Conservation (phyloP, 2,113 vertebrate genomes). For the Myodes glareolus region DNA sequence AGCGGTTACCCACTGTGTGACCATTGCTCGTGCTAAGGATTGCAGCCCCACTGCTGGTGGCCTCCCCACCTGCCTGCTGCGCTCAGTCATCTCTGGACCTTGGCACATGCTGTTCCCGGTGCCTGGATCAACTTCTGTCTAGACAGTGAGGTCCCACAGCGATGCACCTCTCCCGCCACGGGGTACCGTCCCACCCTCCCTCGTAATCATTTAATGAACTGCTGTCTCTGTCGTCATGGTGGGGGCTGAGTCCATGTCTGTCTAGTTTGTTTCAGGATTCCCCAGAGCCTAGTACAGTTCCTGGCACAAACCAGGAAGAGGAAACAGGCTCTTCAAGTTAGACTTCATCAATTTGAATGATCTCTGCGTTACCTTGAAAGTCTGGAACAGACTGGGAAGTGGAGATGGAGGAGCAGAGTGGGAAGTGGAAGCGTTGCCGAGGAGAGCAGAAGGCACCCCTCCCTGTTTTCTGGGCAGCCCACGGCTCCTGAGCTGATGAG, state of each 20-base stretch:
- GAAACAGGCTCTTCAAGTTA: constrained; percentile 50
- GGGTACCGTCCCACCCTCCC: not conserved
- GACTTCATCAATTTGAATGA: constrained; percentile 7
- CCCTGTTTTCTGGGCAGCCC: constrained; percentile 42
- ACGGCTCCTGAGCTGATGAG: constrained; percentile 45
- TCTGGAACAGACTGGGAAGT: constrained; percentile 16
- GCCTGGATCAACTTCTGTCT: constrained; percentile 2
- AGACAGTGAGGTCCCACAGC: not conserved
- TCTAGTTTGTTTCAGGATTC: constrained; percentile 40
- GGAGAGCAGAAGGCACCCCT: not conserved
- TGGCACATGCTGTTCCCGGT: not conserved
- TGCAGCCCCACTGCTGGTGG: not conserved
- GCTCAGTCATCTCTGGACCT: not conserved
- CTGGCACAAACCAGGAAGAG: constrained; percentile 47
- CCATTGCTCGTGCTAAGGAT: not conserved
- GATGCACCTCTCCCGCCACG: not conserved
- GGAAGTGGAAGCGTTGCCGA: not conserved
- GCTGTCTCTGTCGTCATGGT: not conserved
- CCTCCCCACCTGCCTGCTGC: not conserved
- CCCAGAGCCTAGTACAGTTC: constrained; percentile 47
- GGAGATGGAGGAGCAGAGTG: not conserved
- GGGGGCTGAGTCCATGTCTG: not conserved
- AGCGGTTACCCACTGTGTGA: not conserved
- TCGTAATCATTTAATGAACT: constrained; percentile 35
- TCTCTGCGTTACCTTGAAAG: constrained; percentile 47